A percentile compares a stretch with the other conserved stretches of the same genome.
Conservation (phyloP, 2,113 vertebrate genomes). For the Hippocampus zosterae region DNA sequence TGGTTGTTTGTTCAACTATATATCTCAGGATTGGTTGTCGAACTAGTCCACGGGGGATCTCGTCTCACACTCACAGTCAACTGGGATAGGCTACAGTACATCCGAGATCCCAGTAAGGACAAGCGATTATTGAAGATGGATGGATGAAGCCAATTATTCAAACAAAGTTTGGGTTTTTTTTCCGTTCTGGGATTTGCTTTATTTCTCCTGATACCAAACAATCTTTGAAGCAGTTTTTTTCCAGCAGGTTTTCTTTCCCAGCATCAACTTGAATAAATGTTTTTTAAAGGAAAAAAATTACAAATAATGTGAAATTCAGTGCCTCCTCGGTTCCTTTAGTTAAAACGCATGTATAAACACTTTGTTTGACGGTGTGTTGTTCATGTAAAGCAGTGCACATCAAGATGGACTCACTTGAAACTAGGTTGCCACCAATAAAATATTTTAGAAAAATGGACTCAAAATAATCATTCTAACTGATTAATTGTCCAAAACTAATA, state of each 20-base stretch:
- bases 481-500: too few relatives aligned
- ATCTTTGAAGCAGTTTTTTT: background rate
- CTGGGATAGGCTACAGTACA: background rate
- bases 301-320: too few relatives aligned
- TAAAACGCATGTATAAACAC: background rate
- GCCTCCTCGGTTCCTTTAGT: background rate
- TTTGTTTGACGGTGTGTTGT: too few relatives aligned
- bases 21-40: background rate
- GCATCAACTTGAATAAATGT: background rate
- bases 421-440: too few relatives aligned
- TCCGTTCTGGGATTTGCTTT: background rate
- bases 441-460: too few relatives aligned
- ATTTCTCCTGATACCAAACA: constrained; percentile 1
- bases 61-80: background rate
- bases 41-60: background rate
- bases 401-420: too few relatives aligned
- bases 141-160: background rate
- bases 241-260: background rate
- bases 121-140: background rate
- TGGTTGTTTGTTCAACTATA: too few relatives aligned
- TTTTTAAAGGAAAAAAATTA: too few relatives aligned
- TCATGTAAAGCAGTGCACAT: too few relatives aligned
- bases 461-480: too few relatives aligned
- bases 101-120: background rate
- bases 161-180: background rate